phyloP scores from a whole-genome alignment of 2,797 vertebrate genomes.

The Hozukius guyotensis region DNA sequence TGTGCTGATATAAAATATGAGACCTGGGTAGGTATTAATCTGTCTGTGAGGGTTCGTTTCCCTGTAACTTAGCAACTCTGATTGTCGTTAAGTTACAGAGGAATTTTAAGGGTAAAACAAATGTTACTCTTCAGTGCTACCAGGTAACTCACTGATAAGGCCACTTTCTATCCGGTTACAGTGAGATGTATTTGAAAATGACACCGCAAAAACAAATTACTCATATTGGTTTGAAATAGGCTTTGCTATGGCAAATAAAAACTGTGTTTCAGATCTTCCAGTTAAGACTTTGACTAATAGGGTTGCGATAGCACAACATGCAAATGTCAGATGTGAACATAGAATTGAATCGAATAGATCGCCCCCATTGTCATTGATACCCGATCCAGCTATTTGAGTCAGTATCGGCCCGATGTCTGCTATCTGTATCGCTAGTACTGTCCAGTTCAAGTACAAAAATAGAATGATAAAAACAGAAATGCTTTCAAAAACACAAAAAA shows the following conservation, averaged over 20 bases:
- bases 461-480: no score
- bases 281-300: background rate
- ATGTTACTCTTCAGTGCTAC: background rate
- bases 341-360: no score
- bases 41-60: background rate
- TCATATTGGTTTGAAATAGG: background rate
- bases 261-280: background rate
- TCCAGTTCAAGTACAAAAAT: no score
- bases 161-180: background rate
- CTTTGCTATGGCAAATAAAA: background rate
- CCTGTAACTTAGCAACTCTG: slow-evolving; percentile 14
- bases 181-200: background rate
- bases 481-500: no score
- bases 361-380: no score
- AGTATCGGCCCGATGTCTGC: no score
- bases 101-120: background rate
- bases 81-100: slow-evolving; percentile 8
- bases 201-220: background rate
- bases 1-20: background rate
- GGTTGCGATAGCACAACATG: background rate
- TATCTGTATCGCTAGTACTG: no score
- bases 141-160: background rate
- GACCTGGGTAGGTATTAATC: background rate
- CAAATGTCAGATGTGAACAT: no score
- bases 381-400: no score